A percentile compares a stretch with the other conserved stretches of the same genome.
phyloP scores from a whole-genome alignment of 2,113 vertebrate species.

The Apaloderma vittatum region DNA sequence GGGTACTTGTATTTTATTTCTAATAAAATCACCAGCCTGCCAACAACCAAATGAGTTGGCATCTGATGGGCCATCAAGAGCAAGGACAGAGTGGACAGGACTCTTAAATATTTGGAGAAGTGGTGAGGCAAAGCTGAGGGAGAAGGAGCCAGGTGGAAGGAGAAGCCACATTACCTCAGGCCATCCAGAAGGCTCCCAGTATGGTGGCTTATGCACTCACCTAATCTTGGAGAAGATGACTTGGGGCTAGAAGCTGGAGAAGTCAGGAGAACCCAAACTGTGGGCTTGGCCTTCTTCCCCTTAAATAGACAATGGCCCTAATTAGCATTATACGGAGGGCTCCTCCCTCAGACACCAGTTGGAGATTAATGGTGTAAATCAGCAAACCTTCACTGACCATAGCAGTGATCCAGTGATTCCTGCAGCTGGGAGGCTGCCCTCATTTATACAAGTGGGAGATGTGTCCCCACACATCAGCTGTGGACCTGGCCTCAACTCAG shows the following conservation, averaged over 20 bases:
- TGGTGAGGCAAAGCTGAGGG: background rate
- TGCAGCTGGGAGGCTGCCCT: background rate
- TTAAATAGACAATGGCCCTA: background rate
- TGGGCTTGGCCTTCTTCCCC: background rate
- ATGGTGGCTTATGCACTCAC: background rate
- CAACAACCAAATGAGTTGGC: background rate
- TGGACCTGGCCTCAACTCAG: background rate
- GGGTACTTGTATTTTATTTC: slow-evolving; percentile 5
- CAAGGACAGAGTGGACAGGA: rapidly evolving
- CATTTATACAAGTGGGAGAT: background rate
- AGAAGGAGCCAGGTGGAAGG: background rate
- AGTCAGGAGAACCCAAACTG: background rate
- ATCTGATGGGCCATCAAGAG: background rate
- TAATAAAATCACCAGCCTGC: background rate
- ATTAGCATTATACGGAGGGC: background rate
- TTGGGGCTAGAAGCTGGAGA: background rate
- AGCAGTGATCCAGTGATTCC: background rate
- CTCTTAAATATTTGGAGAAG: background rate
- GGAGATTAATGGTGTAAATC: background rate
- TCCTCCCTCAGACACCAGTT: background rate
- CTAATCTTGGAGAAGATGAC: background rate
- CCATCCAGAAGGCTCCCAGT: background rate
- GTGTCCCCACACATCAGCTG: background rate
- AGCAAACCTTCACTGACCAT: background rate
- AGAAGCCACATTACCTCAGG: background rate